Evolutionary conservation across 2,888 invertebrate genomes (phyloP).

Genomic region (Sympetrum striolatum): DNA sequence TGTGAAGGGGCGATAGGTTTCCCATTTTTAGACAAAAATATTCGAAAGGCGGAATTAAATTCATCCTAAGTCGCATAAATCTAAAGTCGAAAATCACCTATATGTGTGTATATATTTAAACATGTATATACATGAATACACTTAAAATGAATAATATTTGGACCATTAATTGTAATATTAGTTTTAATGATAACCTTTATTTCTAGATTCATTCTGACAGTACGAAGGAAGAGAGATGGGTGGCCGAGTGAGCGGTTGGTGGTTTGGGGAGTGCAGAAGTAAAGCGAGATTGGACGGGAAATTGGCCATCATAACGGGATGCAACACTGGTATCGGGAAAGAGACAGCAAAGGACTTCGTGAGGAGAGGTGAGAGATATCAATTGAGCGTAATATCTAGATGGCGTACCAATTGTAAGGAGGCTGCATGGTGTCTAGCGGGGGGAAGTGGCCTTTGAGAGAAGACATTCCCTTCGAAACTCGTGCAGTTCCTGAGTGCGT

Average conservation of each 20-base stretch:
- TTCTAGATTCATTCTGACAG: too few relatives aligned
- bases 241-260: slow-evolving; percentile 61
- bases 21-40: too few relatives aligned
- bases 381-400: neutral
- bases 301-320: slow-evolving; percentile 61
- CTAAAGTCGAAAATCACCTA: too few relatives aligned
- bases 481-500: neutral
- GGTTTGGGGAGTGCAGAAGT: slow-evolving; percentile 61
- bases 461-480: neutral
- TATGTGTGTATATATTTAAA: too few relatives aligned
- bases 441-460: neutral
- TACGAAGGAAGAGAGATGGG: neutral
- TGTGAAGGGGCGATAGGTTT: too few relatives aligned
- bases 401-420: too few relatives aligned
- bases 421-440: neutral
- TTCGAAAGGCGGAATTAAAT: too few relatives aligned
- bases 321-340: slow-evolving; percentile 59
- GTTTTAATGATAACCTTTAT: too few relatives aligned
- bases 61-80: too few relatives aligned
- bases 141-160: too few relatives aligned
- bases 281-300: slow-evolving; percentile 60
- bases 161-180: too few relatives aligned
- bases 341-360: slow-evolving; percentile 58
- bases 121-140: too few relatives aligned
- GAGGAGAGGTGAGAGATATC: slow-evolving; percentile 56